A percentile compares a stretch with the other conserved stretches of the same genome.
phyloP scores from a whole-genome alignment of 2,888 invertebrate species.

The Peribatodes rhomboidaria region DNA sequence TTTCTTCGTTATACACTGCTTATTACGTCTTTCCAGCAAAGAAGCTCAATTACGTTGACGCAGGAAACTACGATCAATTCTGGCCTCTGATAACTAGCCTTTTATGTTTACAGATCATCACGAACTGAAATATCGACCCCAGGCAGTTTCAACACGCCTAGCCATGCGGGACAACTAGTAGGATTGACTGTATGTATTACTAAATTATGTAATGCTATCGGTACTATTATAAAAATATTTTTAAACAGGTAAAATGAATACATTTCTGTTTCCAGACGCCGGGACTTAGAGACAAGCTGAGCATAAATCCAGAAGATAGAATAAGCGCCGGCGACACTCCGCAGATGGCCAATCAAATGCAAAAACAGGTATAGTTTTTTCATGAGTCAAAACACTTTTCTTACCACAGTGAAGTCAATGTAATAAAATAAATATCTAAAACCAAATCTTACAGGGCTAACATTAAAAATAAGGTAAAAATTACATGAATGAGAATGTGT shows the following conservation, averaged over 20 bases:
- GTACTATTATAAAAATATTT: not conserved
- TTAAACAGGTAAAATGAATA: not conserved
- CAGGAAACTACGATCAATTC: not conserved
- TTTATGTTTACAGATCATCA: slow-evolving; percentile 80
- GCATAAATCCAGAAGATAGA: slow-evolving; percentile 96
- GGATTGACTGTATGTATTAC: slow-evolving; percentile 61
- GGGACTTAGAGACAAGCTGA: slow-evolving; percentile 96
- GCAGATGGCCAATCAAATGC: slow-evolving; percentile 88
- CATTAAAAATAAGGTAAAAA: no score
- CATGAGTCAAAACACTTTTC: no score
- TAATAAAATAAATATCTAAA: no score
- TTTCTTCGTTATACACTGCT: no score
- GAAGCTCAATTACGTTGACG: no score
- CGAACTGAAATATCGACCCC: slow-evolving; percentile 88
- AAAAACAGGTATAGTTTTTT: slow-evolving; percentile 86
- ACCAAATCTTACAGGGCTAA: no score
- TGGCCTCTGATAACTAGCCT: not conserved
- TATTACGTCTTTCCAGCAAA: slow-evolving; percentile 92
- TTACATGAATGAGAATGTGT: no score
- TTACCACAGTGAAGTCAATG: no score
- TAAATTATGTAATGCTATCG: not conserved
- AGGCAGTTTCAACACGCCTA: slow-evolving; percentile 87
- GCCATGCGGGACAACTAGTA: slow-evolving; percentile 70
- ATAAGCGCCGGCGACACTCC: slow-evolving; percentile 91
- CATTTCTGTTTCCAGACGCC: slow-evolving; percentile 80